Evolutionary conservation across 2,888 invertebrate species (phyloP).

Genomic region (Hypomecis punctinalis): DNA sequence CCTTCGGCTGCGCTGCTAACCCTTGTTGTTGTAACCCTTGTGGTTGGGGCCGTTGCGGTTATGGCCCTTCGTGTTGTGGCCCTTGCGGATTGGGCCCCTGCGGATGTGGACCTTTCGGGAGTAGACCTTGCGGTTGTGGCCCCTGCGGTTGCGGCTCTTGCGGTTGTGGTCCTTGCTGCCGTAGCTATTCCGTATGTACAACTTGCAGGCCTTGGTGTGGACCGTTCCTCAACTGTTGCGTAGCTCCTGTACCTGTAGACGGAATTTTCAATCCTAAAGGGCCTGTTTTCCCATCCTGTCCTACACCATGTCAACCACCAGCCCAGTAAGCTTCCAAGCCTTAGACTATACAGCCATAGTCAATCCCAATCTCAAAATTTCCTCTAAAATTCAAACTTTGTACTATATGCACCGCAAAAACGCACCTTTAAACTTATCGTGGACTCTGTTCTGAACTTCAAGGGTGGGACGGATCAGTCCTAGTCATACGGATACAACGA

Average conservation of each 20-base stretch:
- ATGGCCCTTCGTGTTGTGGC: constrained; percentile 4
- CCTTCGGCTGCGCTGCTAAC: no score
- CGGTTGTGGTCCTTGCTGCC: not conserved
- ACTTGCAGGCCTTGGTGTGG: constrained; percentile 9
- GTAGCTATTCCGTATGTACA: not conserved
- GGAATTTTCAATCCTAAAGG: not conserved
- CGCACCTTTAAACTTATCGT: no score
- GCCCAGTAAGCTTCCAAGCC: no score
- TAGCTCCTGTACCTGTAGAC: constrained; percentile 33
- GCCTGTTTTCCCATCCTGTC: not conserved
- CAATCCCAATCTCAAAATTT: no score
- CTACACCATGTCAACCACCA: not conserved
- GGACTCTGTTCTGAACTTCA: no score
- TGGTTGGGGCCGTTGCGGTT: constrained; percentile 7
- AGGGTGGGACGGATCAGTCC: no score
- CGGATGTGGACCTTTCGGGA: constrained; percentile 21
- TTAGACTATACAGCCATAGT: no score
- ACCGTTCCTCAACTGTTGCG: constrained; percentile 43
- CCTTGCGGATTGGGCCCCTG: constrained; percentile 16
- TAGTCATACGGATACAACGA: no score
- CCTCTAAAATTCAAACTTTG: no score
- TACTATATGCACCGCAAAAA: no score
- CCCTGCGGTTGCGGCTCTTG: constrained; percentile 12
- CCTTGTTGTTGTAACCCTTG: not conserved
- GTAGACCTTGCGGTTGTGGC: constrained; percentile 11